Evolutionary conservation across 2,888 invertebrate species (phyloP).

Genomic region (Mythimna vitellina): DNA sequence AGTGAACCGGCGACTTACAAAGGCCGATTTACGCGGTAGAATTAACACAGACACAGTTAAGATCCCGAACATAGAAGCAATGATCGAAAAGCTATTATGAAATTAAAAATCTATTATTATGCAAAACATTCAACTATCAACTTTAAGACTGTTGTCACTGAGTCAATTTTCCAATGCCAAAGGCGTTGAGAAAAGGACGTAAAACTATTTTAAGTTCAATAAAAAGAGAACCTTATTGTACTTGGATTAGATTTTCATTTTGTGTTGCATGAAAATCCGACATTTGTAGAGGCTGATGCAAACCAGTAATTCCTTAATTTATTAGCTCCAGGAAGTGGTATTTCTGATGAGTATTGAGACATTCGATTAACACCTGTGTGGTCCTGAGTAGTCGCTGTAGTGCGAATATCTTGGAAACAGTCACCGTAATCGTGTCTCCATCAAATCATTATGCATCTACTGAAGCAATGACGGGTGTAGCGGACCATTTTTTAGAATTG

Average conservation of each 20-base stretch:
- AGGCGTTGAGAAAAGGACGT: constrained; percentile 8
- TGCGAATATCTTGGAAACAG: constrained; percentile 5
- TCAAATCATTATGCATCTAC: constrained; percentile 4
- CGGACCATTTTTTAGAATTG: neutral
- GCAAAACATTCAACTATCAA: neutral
- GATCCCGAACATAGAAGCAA: constrained; percentile 17
- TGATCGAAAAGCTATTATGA: constrained; percentile 33
- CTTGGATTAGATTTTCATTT: neutral
- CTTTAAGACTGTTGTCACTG: neutral
- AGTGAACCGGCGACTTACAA: constrained; percentile 15
- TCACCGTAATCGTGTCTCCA: neutral
- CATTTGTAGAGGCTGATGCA: constrained; percentile 6
- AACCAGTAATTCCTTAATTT: constrained; percentile 35
- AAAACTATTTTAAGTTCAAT: neutral
- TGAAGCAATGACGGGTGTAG: neutral
- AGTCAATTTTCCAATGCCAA: constrained; percentile 13
- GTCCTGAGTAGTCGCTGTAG: constrained; percentile 9
- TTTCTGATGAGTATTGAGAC: constrained; percentile 37
- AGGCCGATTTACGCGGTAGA: constrained; percentile 9
- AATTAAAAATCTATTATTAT: constrained; percentile 30
- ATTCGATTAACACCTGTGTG: constrained; percentile 44
- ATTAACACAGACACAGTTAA: constrained; percentile 12
- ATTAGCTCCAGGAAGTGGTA: constrained; percentile 45
- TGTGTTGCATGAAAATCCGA: neutral
- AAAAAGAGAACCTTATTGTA: neutral